Evolutionary conservation across 2,113 vertebrate genomes (phyloP), one percentile per base, ranked within the genome.

Genomic region (Entomyzon cyanotis): DNA sequence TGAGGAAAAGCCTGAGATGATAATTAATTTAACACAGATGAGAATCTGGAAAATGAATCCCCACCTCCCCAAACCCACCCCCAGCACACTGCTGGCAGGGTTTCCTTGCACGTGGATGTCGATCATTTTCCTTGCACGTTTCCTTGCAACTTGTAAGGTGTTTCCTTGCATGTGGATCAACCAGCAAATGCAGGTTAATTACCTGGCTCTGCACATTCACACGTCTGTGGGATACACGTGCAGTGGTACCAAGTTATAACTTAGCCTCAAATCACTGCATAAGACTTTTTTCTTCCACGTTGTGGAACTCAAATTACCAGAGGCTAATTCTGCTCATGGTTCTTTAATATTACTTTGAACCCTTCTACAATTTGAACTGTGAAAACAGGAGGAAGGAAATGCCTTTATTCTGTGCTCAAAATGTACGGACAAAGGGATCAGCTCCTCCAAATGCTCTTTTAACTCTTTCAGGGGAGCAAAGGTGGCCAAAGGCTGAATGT

Each of bases 1-100:
- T 53, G 81, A 94, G 91, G 90, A 88, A 95, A 96, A 96, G 84
- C 79, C 55, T n/a, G 25, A 59, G 93, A 91, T 86, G 63, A 65
- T 97, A 93, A 95, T 89, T 94, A 89, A 93, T 90, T 95, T 86
- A 93, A 81, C 58, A 83, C 78, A 95, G 85, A 87, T 69, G 49
- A 88, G 84, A 93, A 91, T 73, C 74, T 49, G 65, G 47, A 50
- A 88, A 81, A 89, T 24, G 2, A 91, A 81, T 74, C 49, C 22
- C 31, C 46, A 75, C 39, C 56, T 78, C 47, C 60, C 46, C 71
- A 84, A 41, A 56, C 10, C 55, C 42, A 68, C 24, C 58, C 39
- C 63, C 39, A 46, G 5, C 42, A 31, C 4, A 4, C 33, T 65
- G 74, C 47, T 6, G 6, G 60, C 30, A 19, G 2, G 22, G 27